Base-by-base conservation (phyloP, 2,888 invertebrate species). In the Amiota communis region DNA sequence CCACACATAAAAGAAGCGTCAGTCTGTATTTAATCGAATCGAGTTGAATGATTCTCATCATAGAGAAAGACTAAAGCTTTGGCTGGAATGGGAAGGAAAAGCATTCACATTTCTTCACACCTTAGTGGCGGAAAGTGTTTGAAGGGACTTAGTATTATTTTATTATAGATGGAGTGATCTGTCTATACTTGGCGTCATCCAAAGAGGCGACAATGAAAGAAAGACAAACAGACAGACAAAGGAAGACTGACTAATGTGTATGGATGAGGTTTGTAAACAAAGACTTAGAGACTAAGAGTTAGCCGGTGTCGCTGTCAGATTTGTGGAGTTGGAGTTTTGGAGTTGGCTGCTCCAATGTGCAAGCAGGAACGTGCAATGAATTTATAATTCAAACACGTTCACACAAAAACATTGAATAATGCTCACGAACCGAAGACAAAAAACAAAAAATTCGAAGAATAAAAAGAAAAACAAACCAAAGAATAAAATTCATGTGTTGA, bases 351-450 rank as follows among this genome's bases (percentile, higher is more conserved):
- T n/a, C 64, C 80, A 79, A 79, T 74, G 73, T 76, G 49, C 65
- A 49, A 15, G 47, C 68, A 36, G 36, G 6, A 71, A 85, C 87
- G 86, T 87, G 86, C 80, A 77, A 79, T 79, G 87, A 86, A 86
- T 86, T 85, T 85, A 77, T 83, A 87, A 87, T 87, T 86, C 84
- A 77, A 78, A 78, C 87, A 86, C 84, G 87, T 87, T 81, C 81
- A 73, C 72, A 76, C 15, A 79, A 82, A 85, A 84, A 86, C 83
- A 83, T 82, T 83, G 85, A 83, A 83, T 81, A 83, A 83, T 83
- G 84, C 82, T 81, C 84, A 70, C 65, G 49, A 65, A 48, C 20
- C 2, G 11, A 65, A n/a, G 11, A 6, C 9, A 11, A 48, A 65
- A 48, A 15, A 48, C 47, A 65, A 17, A 46, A 65, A 15, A 15